A percentile compares a stretch with the other conserved stretches of the same genome.
phyloP scores from a whole-genome alignment of 2,888 invertebrate genomes.

The Campoletis raptor region DNA sequence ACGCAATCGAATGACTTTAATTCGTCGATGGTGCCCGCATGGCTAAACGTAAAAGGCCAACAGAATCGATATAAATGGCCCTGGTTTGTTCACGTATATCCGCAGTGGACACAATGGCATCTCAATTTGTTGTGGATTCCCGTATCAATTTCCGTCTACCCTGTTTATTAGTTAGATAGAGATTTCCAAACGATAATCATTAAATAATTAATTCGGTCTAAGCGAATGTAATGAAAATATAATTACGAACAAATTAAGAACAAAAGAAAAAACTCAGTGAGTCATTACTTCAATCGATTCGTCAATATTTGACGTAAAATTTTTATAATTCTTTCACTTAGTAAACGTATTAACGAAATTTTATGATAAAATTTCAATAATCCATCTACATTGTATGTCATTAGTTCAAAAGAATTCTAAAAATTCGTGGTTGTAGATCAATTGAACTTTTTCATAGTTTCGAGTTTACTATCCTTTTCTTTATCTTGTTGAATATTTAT shows the following conservation, averaged over 20 bases:
- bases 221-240: neutral
- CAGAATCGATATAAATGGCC: slow-evolving; percentile 74
- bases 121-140: slow-evolving; percentile 28
- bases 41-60: slow-evolving; percentile 70
- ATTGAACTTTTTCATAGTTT: neutral
- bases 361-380: neutral
- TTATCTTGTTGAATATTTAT: neutral
- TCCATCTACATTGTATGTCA: neutral
- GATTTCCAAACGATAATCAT: neutral
- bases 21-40: slow-evolving; percentile 75
- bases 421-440: neutral
- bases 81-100: slow-evolving; percentile 59
- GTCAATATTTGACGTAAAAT: neutral
- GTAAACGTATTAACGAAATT: too few species aligned
- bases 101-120: slow-evolving; percentile 30
- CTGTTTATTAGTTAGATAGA: neutral
- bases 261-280: neutral
- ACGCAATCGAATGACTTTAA: slow-evolving; percentile 65
- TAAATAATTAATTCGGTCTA: neutral
- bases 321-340: neutral
- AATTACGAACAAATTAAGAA: neutral
- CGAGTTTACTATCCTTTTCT: neutral
- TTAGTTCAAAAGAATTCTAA: neutral
- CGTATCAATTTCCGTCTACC: neutral
- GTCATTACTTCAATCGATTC: neutral